phyloP scores from a whole-genome alignment of 2,113 vertebrate species.

The Pandion haliaetus region DNA sequence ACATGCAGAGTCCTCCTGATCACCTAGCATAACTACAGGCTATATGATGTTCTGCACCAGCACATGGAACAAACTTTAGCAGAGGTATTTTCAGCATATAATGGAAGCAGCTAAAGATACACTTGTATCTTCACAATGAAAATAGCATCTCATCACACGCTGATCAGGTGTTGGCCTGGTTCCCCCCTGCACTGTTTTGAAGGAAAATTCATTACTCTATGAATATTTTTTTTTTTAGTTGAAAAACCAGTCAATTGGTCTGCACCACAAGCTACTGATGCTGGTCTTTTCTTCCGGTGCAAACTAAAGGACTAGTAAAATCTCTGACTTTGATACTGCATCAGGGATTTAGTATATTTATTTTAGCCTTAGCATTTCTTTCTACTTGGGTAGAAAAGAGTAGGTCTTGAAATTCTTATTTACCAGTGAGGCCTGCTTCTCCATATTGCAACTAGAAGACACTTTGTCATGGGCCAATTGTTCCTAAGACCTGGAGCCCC shows the following conservation, averaged over 20 bases:
- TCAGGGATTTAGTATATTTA: background rate
- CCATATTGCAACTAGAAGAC: background rate
- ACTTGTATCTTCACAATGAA: background rate
- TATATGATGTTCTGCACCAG: fast-evolving
- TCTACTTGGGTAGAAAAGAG: background rate
- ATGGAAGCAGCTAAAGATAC: background rate
- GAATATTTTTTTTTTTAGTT: background rate
- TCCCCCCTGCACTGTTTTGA: background rate
- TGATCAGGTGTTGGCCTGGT: background rate
- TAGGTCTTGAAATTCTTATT: background rate
- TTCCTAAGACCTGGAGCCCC: background rate
- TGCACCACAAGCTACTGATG: background rate
- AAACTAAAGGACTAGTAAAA: background rate
- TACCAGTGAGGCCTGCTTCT: background rate
- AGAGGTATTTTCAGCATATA: background rate
- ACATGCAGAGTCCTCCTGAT: background rate
- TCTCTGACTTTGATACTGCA: background rate
- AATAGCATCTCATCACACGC: background rate
- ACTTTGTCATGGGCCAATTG: background rate
- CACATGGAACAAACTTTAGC: background rate
- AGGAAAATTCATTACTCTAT: background rate
- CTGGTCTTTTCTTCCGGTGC: background rate
- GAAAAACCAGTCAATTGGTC: background rate
- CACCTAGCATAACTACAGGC: background rate
- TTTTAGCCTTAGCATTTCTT: background rate